Base-by-base conservation (phyloP, 2,888 invertebrate species). In the Volucella inanis region DNA sequence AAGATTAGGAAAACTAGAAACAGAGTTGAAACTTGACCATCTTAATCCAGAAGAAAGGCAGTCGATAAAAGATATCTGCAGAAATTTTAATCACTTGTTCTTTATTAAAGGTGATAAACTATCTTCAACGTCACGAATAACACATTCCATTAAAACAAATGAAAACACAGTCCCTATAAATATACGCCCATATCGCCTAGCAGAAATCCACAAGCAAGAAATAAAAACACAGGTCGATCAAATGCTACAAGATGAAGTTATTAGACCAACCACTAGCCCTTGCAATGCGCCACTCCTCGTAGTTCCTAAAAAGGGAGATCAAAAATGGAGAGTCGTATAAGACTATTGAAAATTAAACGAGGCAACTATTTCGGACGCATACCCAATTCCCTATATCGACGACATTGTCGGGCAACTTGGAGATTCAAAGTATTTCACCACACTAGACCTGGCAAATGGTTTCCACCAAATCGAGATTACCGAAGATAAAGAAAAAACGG, bases 401-500 rank as follows among this genome's bases (percentile, higher is more conserved):
- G 39, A 52, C 38, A 52, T 67, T 52, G 12, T 65, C 8, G 50
- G 15, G n/a, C 52, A 68, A 39, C 55, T 55, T 9, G 43, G 68
- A 18, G 22, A 22, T n/a, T 54, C 71, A 14, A 47, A 47, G n/a
- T 62, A 72, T 41, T 62, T 61, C 18, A 62, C 14, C 18, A 52
- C 41, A 1, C 11, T 62, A 22, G 61, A 72, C 22, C 12, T 62
- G 41, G 43, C 62, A 8, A 62, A 41, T 6, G 55, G 55, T 43
- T 54, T 45, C 15, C 55, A 68, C 45, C 68, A 68, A 14, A 68
- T 67, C 18, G 55, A 43, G 47, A n/a, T 57, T 15, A n/a, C n/a
- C 18, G 39, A 45, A 49, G 38, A 72, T 45, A 61, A 62, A 54
- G 10, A 14, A 11, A 72, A 72, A 54, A 72, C 72, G 11, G 72